Evolutionary conservation across 2,888 invertebrate genomes (phyloP), one percentile per base, ranked within the genome.

Genomic region (Adelognathus sp.): DNA sequence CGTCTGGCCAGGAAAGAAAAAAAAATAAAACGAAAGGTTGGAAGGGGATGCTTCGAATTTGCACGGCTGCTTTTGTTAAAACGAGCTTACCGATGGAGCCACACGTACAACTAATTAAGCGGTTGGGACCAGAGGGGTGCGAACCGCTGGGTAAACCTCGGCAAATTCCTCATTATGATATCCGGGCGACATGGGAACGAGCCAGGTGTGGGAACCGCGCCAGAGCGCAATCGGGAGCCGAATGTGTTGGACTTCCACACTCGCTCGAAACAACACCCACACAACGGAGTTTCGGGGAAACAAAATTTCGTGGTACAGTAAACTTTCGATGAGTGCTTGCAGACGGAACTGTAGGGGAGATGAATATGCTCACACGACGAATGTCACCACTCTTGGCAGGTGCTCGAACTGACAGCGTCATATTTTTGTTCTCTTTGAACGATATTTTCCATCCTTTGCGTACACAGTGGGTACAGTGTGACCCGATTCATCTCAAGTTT

Each of bases 101-200:
- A 46, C 58, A 66, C 76, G 61, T 72, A 75, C 78, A 80, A 76
- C 78, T 82, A 82, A 82, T 81, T 82, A 79, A 80, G 74, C 76
- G 78, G 81, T 71, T 24, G 71, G 52, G n/a, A n/a, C 60, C 44
- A 36, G 36, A 36, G 36, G 70, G 50, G 66, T 80, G 76, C 63
- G 63, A 78, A 79, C 58, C 76, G 58, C 64, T 74, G 29, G 76
- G 81, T 74, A 74, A 82, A 84, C 82, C 80, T 80, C 81, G 80
- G 80, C 77, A 78, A 80, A 78, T 82, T 81, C 69, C 81, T 78
- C 81, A 78, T 80, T 81, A 82, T 79, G 78, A 82, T 81, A 80
- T 81, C 79, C 77, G 67, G 54, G 76, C 33, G 54, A 66, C 67
- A 69, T 74, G 81, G 67, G 79, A 83, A 80, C 36, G 63, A 56